Conservation (phyloP, 2,888 invertebrate species). For the Tachina lurida region DNA sequence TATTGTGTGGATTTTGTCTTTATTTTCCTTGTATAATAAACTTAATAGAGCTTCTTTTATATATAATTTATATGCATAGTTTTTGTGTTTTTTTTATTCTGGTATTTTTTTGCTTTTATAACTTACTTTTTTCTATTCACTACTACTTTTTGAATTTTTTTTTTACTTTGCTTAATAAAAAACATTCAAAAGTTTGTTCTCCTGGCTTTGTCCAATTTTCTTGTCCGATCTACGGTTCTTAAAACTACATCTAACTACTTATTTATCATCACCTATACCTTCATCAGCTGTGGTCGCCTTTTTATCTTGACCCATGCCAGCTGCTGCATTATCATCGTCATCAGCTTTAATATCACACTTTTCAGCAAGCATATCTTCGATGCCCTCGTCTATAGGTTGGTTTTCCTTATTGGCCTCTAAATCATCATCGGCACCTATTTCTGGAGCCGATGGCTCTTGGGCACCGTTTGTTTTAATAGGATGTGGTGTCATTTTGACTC, state of each 20-base stretch:
- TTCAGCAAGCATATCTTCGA: slow-evolving; percentile 83
- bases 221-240: slow-evolving; percentile 42
- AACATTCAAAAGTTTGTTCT: slow-evolving; percentile 58
- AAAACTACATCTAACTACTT: slow-evolving; percentile 70
- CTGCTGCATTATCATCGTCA: slow-evolving; percentile 60
- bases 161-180: slow-evolving; percentile 39
- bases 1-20: slow-evolving; percentile 17
- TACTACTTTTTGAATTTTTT: slow-evolving; percentile 53
- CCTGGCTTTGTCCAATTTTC: slow-evolving; percentile 54
- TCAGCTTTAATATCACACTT: slow-evolving; percentile 83
- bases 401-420: slow-evolving; percentile 75
- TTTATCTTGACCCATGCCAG: slow-evolving; percentile 71
- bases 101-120: slow-evolving; percentile 38
- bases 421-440: slow-evolving; percentile 63
- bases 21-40: slow-evolving; percentile 61
- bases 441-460: slow-evolving; percentile 67
- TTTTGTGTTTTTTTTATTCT: slow-evolving; percentile 42
- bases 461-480: slow-evolving; percentile 75
- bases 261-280: slow-evolving; percentile 82
- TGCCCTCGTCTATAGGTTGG: slow-evolving; percentile 80
- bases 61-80: slow-evolving; percentile 49
- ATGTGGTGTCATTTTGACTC: slow-evolving; percentile 88
- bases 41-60: slow-evolving; percentile 62
- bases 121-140: slow-evolving; percentile 64
- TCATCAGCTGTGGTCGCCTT: slow-evolving; percentile 80